Conservation (phyloP, 1,140 invertebrate species). For the Saxidomus purpurata region DNA sequence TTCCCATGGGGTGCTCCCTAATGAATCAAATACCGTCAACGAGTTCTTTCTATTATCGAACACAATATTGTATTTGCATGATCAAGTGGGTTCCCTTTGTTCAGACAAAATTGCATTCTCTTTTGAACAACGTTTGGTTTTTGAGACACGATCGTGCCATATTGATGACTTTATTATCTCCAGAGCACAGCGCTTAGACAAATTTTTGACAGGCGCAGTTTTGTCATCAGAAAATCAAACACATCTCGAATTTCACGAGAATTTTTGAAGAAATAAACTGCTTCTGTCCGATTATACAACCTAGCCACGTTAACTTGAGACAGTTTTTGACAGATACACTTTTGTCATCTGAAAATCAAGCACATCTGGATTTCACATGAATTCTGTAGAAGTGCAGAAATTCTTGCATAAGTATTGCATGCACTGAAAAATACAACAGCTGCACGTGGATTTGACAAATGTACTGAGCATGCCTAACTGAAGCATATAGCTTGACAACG, state of each 20-base stretch:
- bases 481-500: too few species aligned
- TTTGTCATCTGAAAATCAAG: too few species aligned
- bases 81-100: constrained; percentile 30
- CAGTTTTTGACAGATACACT: too few species aligned
- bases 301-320: too few species aligned
- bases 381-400: too few species aligned
- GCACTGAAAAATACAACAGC: too few species aligned
- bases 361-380: too few species aligned
- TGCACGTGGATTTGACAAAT: too few species aligned
- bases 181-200: background rate
- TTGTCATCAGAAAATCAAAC: background rate
- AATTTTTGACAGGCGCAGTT: background rate
- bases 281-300: too few species aligned
- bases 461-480: too few species aligned
- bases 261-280: too few species aligned
- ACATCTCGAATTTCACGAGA: background rate
- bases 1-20: constrained; percentile 10
- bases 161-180: background rate
- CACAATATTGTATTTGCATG: constrained; percentile 46
- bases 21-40: background rate
- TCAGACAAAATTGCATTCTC: background rate
- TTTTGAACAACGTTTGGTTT: background rate
- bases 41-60: background rate
- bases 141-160: background rate
- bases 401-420: too few species aligned